A percentile compares a stretch with the other conserved stretches of the same genome.
Evolutionary conservation across 2,888 invertebrate genomes (phyloP).

Genomic region (Lepidochrysops patricia): DNA sequence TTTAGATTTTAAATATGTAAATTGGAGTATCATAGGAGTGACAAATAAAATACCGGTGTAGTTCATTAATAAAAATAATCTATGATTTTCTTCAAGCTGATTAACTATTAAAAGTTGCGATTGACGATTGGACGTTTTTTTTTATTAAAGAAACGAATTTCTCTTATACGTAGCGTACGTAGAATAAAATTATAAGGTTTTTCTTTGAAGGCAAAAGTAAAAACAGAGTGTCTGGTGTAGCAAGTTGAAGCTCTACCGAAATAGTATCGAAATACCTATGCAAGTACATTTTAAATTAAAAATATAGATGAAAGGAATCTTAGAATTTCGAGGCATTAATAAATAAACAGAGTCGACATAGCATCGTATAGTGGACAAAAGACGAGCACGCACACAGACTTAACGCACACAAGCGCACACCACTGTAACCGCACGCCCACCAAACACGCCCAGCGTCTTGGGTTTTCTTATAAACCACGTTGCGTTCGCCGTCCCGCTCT

Average conservation of each 20-base stretch:
- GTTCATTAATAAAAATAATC: too few species aligned
- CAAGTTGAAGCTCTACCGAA: background rate
- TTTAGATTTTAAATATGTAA: background rate
- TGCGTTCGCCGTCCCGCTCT: constrained; percentile 61
- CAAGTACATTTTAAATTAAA: constrained; percentile 73
- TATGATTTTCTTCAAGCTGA: too few species aligned
- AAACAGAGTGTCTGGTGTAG: background rate
- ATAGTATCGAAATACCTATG: constrained; percentile 21
- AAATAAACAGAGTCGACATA: constrained; percentile 67
- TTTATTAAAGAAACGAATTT: too few species aligned
- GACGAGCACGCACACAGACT: constrained; percentile 38
- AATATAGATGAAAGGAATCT: constrained; percentile 45
- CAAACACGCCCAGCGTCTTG: constrained; percentile 75
- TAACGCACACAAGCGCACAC: constrained; percentile 47
- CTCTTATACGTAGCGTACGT: too few species aligned
- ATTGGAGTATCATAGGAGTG: background rate
- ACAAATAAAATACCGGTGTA: background rate
- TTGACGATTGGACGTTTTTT: too few species aligned
- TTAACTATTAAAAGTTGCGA: too few species aligned
- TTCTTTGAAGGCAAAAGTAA: too few species aligned
- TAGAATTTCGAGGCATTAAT: constrained; percentile 67
- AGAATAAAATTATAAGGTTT: too few species aligned
- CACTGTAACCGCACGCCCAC: constrained; percentile 59
- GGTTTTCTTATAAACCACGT: constrained; percentile 75
- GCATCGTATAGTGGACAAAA: constrained; percentile 70